These are phyloP conservation scores for Aplysia californica DNA, from an alignment of 1,140 invertebrate species.

Conservation along the genomic window DNA sequence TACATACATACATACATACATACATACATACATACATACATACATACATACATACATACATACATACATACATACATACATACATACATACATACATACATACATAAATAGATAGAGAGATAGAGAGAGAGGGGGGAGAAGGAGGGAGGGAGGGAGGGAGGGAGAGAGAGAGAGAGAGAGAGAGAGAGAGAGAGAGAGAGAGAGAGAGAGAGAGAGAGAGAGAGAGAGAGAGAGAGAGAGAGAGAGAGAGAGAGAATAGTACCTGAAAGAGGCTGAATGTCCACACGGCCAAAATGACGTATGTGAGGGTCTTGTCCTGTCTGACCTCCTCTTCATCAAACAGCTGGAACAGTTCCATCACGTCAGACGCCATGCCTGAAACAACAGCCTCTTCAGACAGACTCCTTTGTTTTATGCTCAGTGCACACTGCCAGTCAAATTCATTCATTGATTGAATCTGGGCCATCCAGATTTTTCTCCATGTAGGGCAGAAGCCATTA, in stretches of 20 bases:
- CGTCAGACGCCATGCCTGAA: slow-evolving; percentile 86
- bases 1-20: background rate
- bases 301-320: slow-evolving; percentile 36
- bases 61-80: background rate
- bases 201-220: background rate
- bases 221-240: background rate
- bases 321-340: slow-evolving; percentile 71
- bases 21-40: background rate
- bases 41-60: background rate
- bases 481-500: too few relatives aligned
- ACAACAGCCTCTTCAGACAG: too few relatives aligned
- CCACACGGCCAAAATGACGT: slow-evolving; percentile 50
- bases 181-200: background rate
- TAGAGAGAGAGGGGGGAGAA: background rate
- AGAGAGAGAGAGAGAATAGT: background rate
- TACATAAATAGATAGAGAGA: background rate
- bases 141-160: background rate
- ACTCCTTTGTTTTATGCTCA: too few relatives aligned
- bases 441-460: too few relatives aligned
- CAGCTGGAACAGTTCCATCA: slow-evolving; percentile 94
- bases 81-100: background rate
- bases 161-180: background rate
- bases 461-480: too few relatives aligned
- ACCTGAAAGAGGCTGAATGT: slow-evolving; percentile 82
- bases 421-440: too few relatives aligned